phyloP scores from a whole-genome alignment of 2,797 vertebrate genomes.

The Sebastes oblongus region DNA sequence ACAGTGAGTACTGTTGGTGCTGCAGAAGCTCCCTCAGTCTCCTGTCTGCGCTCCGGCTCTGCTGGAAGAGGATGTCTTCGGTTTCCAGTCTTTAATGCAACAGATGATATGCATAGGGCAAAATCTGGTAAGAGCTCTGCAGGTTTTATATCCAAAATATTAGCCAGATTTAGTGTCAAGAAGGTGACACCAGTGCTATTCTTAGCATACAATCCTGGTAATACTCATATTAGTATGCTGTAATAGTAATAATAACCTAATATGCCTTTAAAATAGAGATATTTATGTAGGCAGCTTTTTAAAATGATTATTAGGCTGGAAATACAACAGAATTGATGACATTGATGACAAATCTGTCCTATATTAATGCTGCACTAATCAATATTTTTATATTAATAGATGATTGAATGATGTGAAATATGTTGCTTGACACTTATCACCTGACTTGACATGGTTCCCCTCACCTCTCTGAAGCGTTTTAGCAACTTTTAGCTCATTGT shows the following conservation, averaged over 20 bases:
- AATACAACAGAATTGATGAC: too few relatives aligned
- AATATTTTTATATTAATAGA: neutral
- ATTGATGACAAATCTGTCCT: neutral
- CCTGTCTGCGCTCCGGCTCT: accelerated
- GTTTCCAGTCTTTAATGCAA: neutral
- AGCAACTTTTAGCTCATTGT: neutral
- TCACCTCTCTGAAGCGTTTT: neutral
- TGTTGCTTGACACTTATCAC: neutral
- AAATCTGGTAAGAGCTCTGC: constrained; percentile 22
- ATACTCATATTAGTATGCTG: neutral
- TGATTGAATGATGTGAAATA: neutral
- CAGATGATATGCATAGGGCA: neutral
- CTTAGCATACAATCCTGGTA: neutral
- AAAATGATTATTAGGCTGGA: neutral
- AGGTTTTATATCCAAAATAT: neutral
- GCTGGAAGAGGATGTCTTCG: neutral
- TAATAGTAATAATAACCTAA: neutral
- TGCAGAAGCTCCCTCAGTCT: neutral
- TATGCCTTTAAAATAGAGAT: neutral
- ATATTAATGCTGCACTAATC: neutral
- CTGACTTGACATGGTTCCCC: accelerated
- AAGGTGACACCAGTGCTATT: neutral
- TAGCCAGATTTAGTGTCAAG: neutral
- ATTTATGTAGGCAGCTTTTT: neutral
- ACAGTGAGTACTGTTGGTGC: neutral